phyloP scores from a whole-genome alignment of 2,113 vertebrate genomes.

The Micromys minutus region DNA sequence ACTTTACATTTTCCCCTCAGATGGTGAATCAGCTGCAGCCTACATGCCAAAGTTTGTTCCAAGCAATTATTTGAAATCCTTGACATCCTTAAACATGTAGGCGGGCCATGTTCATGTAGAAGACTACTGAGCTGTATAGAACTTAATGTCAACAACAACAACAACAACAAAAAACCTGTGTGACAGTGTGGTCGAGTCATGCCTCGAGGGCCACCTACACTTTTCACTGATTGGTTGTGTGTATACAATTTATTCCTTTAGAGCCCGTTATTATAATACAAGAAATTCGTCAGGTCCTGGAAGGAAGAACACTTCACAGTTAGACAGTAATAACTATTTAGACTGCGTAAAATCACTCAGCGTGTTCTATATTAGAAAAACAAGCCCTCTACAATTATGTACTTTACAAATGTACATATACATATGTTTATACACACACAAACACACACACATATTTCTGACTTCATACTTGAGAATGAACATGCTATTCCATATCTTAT shows the following conservation, averaged over 20 bases:
- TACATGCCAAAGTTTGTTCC: background rate
- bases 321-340: conserved; percentile 84
- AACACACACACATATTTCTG: no score
- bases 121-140: conserved; percentile 65
- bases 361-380: conserved; percentile 82
- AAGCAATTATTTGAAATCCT: background rate
- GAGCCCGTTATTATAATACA: conserved; percentile 83
- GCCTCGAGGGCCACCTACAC: conserved; percentile 80
- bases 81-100: conserved; percentile 21
- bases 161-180: conserved; percentile 68
- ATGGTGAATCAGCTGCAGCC: conserved; percentile 18
- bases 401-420: conserved; percentile 73
- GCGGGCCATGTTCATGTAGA: background rate
- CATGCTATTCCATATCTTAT: conserved; percentile 67
- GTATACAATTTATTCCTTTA: conserved; percentile 84
- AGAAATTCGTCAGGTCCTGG: conserved; percentile 80
- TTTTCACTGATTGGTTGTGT: conserved; percentile 79
- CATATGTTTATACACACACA: no score
- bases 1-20: background rate
- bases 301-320: conserved; percentile 84
- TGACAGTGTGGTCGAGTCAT: conserved; percentile 72
- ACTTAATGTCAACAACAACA: conserved; percentile 71
- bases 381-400: conserved; percentile 80
- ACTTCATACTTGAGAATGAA: conserved; percentile 75
- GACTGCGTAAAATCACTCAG: conserved; percentile 83